Conservation (phyloP, 2,113 vertebrate genomes). For the Clarias batrachus region DNA sequence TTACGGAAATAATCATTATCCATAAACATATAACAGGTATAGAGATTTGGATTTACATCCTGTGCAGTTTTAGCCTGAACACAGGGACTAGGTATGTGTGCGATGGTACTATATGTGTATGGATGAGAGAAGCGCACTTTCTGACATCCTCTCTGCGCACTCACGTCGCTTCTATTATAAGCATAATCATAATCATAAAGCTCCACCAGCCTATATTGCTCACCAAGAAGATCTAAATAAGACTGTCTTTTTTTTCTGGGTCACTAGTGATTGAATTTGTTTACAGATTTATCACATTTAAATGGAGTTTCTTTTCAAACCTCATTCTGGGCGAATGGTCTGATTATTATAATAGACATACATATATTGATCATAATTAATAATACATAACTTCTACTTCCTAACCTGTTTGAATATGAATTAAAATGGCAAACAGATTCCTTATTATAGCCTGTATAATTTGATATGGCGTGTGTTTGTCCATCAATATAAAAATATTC, state of each 20-base stretch:
- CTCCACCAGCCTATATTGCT: neutral
- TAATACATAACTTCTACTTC: neutral
- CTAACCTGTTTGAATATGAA: no score
- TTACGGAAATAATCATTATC: neutral
- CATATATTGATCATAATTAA: neutral
- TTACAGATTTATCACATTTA: neutral
- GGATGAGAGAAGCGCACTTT: neutral
- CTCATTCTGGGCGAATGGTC: neutral
- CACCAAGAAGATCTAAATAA: neutral
- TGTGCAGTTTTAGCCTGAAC: neutral
- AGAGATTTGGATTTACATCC: neutral
- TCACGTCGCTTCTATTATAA: neutral
- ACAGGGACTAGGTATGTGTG: neutral
- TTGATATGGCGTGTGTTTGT: neutral
- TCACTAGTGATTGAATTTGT: neutral
- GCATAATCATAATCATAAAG: neutral
- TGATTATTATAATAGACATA: no score
- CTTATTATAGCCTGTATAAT: neutral
- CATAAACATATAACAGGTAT: neutral
- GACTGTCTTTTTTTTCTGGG: neutral
- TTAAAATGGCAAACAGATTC: neutral
- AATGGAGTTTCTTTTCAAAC: neutral
- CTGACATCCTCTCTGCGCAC: neutral
- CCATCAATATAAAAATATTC: neutral
- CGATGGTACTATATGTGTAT: neutral